Evolutionary conservation across 2,797 vertebrate species (phyloP).

Genomic region (Argyrosomus regius): DNA sequence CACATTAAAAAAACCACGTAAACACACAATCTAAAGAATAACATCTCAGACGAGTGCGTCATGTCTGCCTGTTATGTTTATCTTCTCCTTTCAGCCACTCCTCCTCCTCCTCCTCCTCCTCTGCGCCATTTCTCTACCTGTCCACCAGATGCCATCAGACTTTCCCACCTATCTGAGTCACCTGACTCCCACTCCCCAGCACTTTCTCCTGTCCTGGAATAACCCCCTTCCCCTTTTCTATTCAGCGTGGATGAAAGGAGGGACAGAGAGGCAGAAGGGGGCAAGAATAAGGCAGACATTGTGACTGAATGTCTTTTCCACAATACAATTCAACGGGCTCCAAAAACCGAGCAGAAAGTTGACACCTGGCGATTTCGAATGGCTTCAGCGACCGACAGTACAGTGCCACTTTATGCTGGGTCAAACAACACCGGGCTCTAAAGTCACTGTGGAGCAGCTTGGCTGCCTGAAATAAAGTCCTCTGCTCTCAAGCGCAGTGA

Average conservation of each 20-base stretch:
- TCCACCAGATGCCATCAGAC: background rate
- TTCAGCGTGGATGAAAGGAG: background rate
- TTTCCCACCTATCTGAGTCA: background rate
- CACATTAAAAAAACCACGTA: too few species aligned
- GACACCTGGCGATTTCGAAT: background rate
- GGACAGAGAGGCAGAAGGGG: background rate
- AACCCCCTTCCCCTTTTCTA: background rate
- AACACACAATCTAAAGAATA: too few species aligned
- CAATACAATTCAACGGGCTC: background rate
- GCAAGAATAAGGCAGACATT: conserved; percentile 14
- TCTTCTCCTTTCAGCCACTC: background rate
- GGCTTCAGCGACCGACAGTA: background rate
- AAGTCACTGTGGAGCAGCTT: background rate
- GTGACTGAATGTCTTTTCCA: conserved; percentile 5
- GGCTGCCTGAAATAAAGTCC: background rate
- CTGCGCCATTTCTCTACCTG: background rate
- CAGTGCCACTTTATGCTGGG: background rate
- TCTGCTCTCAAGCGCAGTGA: background rate
- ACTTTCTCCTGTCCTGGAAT: background rate
- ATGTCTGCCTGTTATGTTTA: too few species aligned
- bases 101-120: too few species aligned
- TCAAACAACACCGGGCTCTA: background rate
- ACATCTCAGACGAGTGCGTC: too few species aligned
- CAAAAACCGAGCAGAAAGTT: background rate
- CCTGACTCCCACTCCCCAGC: background rate